Conservation (phyloP, 2,888 invertebrate genomes). For the Oscheius sp. region DNA sequence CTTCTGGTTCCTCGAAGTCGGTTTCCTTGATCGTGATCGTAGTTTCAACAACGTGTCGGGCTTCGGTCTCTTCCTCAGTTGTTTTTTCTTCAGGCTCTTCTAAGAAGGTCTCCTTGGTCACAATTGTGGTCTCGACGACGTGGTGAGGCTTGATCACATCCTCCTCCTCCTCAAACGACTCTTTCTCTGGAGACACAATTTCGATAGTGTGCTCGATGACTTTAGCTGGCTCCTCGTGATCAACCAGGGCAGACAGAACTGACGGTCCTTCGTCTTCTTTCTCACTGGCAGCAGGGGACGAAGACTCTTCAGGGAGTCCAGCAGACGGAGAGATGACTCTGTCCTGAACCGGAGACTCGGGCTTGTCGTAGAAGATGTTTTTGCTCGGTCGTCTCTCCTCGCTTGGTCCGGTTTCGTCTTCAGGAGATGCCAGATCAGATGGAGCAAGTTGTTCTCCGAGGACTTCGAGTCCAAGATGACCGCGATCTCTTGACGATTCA, state of each 20-base stretch:
- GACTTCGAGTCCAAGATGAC: neutral
- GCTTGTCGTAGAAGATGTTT: too few relatives aligned
- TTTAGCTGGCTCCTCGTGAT: too few relatives aligned
- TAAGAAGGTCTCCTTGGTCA: constrained; percentile 24
- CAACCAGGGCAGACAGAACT: neutral
- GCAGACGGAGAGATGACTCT: too few relatives aligned
- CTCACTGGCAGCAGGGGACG: neutral
- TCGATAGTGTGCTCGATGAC: too few relatives aligned
- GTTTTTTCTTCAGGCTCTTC: neutral
- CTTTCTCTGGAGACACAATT: neutral
- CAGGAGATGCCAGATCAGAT: constrained; percentile 16
- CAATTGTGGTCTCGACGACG: constrained; percentile 9
- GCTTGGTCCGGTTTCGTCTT: neutral
- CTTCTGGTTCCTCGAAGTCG: constrained; percentile 18
- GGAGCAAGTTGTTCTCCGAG: constrained; percentile 9
- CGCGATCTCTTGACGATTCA: too few relatives aligned
- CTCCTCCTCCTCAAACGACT: neutral
- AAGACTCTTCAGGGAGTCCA: too few relatives aligned
- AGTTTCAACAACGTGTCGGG: neutral
- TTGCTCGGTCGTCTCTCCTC: too few relatives aligned
- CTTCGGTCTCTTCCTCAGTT: constrained; percentile 5
- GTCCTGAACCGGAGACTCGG: too few relatives aligned
- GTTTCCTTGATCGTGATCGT: constrained; percentile 17
- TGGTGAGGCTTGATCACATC: neutral
- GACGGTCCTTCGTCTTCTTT: neutral